phyloP scores from a whole-genome alignment of 2,113 vertebrate genomes.

The Gracilinanus agilis region DNA sequence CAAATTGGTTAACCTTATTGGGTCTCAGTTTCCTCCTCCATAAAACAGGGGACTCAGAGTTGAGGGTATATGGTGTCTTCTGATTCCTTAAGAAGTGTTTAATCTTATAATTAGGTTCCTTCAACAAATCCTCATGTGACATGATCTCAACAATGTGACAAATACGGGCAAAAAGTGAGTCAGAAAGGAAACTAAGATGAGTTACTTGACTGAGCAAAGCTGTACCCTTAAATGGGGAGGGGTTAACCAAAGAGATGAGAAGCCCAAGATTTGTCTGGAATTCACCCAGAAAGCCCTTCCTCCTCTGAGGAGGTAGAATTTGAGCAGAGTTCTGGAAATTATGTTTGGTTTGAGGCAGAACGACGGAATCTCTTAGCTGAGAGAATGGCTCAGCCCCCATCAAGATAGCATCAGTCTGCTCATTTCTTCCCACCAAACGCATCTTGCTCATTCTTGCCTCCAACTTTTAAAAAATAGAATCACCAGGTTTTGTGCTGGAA shows the following conservation, averaged over 20 bases:
- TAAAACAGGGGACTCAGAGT: neutral
- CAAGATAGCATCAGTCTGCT: neutral
- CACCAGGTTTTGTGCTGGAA: neutral
- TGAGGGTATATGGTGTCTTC: neutral
- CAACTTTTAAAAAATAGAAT: neutral
- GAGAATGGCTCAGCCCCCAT: neutral
- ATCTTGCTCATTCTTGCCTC: neutral
- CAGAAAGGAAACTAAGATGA: neutral
- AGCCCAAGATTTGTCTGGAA: neutral
- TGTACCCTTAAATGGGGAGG: neutral
- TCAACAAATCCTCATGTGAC: neutral
- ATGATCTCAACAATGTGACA: neutral
- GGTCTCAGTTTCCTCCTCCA: neutral
- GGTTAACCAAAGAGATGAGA: neutral
- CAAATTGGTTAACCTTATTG: neutral
- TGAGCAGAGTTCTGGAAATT: neutral
- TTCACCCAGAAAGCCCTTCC: constrained; percentile 25
- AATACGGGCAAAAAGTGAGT: neutral
- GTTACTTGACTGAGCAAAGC: neutral
- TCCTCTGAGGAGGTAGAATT: neutral
- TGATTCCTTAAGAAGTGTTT: neutral
- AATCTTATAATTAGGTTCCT: neutral
- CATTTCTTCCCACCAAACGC: neutral
- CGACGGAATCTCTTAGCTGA: neutral
- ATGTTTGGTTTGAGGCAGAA: neutral